A percentile compares a stretch with the other conserved stretches of the same genome.
These are phyloP conservation scores for Boleophthalmus pectinirostris DNA, from an alignment of 2,113 vertebrate genomes.

Conservation along the genomic window DNA sequence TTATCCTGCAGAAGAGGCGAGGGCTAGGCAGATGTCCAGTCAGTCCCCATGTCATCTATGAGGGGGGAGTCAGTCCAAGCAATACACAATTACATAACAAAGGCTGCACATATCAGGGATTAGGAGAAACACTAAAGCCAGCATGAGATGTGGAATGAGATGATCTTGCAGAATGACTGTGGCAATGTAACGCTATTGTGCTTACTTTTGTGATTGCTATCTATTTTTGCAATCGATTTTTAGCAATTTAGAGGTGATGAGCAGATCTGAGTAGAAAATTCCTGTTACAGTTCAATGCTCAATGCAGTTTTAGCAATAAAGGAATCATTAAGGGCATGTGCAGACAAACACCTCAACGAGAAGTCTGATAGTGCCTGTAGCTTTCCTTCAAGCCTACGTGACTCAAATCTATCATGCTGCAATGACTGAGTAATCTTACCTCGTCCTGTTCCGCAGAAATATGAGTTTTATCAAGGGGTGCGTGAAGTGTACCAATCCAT, in stretches of 20 bases:
- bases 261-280: too few species aligned
- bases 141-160: background rate
- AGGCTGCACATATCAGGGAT: conserved; percentile 56
- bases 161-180: background rate
- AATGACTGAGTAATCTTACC: conserved; percentile 63
- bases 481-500: conserved; percentile 75
- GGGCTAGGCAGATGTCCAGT: conserved; percentile 44
- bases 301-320: background rate
- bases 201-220: too few species aligned
- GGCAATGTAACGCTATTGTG: too few species aligned
- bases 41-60: conserved; percentile 15
- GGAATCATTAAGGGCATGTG: conserved; percentile 29
- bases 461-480: conserved; percentile 81
- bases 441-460: conserved; percentile 79
- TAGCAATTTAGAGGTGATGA: too few species aligned
- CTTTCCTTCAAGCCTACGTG: conserved; percentile 12
- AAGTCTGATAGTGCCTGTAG: background rate
- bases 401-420: background rate
- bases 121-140: conserved; percentile 36
- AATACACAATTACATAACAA: conserved; percentile 62
- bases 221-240: too few species aligned
- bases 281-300: too few species aligned
- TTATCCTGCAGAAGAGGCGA: background rate
- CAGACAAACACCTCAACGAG: conserved; percentile 37
- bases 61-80: conserved; percentile 20